These are phyloP conservation scores for Erebia aethiops DNA, from an alignment of 2,888 invertebrate species.

Conservation along the genomic window DNA sequence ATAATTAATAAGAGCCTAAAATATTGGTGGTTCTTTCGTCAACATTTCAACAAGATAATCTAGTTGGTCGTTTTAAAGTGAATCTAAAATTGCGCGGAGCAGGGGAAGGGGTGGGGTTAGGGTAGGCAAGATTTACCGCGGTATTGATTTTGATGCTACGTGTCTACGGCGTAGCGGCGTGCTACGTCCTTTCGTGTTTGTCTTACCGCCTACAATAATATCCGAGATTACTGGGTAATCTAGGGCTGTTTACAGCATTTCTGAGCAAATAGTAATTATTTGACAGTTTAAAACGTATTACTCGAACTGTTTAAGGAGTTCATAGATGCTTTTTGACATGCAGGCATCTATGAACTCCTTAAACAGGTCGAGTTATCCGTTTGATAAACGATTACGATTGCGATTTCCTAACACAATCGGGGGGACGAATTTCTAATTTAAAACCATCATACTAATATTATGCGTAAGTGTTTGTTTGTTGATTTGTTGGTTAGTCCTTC, in stretches of 20 bases:
- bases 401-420: no score
- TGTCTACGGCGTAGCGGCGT: conserved; percentile 43
- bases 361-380: no score
- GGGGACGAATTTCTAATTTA: no score
- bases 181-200: conserved; percentile 34
- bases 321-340: no score
- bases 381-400: no score
- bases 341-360: no score
- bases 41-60: background rate
- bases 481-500: no score
- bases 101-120: background rate
- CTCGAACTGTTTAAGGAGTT: no score
- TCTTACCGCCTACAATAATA: conserved; percentile 1
- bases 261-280: no score
- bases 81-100: conserved; percentile 28
- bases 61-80: background rate
- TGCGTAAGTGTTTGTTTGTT: no score
- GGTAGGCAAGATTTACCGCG: background rate
- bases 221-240: background rate
- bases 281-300: no score
- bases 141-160: conserved; percentile 41
- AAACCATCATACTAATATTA: no score
- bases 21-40: background rate
- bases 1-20: background rate
- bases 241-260: background rate